Evolutionary conservation across 1,140 invertebrate genomes (phyloP).

Genomic region (Hormaphis cornu): DNA sequence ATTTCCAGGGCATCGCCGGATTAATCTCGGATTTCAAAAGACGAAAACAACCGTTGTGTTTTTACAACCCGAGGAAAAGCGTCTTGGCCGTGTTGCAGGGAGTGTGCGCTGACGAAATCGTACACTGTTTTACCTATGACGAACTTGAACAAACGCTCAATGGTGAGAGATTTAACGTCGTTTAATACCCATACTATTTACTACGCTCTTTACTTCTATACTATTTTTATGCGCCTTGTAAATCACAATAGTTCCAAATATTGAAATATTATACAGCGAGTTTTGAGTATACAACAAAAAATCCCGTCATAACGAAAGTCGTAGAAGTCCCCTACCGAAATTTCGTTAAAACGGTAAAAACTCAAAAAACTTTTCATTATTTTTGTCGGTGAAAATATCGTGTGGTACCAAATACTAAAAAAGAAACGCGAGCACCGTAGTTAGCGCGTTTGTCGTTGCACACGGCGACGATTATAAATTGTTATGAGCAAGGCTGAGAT

Average conservation of each 20-base stretch:
- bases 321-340: no score
- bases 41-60: slow-evolving; percentile 55
- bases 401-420: no score
- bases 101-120: slow-evolving; percentile 45
- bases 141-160: slow-evolving; percentile 34
- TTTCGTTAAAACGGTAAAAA: background rate
- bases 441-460: no score
- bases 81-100: slow-evolving; percentile 50
- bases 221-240: no score
- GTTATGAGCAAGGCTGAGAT: no score
- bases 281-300: no score
- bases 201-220: background rate
- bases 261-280: no score
- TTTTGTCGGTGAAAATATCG: no score
- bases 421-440: no score
- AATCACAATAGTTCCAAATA: no score
- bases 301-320: no score
- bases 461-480: no score
- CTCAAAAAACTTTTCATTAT: background rate
- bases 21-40: slow-evolving; percentile 59
- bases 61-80: slow-evolving; percentile 49
- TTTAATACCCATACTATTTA: background rate
- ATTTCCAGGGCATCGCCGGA: slow-evolving; percentile 55
- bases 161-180: background rate
- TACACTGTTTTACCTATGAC: slow-evolving; percentile 45